Evolutionary conservation across 2,888 invertebrate genomes (phyloP).

Genomic region (Ophion slaviceki): DNA sequence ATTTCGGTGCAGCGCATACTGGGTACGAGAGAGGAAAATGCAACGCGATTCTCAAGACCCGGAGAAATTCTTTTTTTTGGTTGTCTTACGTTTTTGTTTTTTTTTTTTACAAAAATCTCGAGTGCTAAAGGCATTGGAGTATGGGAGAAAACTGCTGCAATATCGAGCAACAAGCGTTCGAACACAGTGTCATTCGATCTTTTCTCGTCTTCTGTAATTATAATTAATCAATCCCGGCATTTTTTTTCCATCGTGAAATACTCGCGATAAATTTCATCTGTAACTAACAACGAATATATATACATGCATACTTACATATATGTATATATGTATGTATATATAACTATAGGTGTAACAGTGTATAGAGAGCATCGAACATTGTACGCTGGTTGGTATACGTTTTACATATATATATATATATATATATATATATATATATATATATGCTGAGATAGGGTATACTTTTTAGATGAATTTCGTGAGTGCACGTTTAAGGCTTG

Average conservation of each 20-base stretch:
- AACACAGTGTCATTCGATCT: neutral
- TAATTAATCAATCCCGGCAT: constrained; percentile 24
- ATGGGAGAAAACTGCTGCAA: constrained; percentile 19
- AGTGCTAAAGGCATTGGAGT: constrained; percentile 50
- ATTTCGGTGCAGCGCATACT: constrained; percentile 24
- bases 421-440: constrained; percentile 1
- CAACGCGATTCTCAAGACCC: constrained; percentile 11
- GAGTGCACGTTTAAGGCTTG: constrained; percentile 53
- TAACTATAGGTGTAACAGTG: constrained; percentile 11
- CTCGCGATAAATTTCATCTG: constrained; percentile 34
- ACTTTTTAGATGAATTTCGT: constrained; percentile 40
- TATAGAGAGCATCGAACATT: constrained; percentile 51
- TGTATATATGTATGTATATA: constrained; percentile 44
- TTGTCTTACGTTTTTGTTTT: constrained; percentile 6
- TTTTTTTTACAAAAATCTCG: constrained; percentile 32
- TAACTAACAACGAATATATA: constrained; percentile 39
- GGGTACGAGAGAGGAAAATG: constrained; percentile 26
- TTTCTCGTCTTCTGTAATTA: constrained; percentile 25
- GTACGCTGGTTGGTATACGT: constrained; percentile 42
- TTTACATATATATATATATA: constrained; percentile 18
- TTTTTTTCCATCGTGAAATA: constrained; percentile 17
- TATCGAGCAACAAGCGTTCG: constrained; percentile 42
- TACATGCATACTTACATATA: constrained; percentile 29
- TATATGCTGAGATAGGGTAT: constrained; percentile 6
- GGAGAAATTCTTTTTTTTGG: neutral